Conservation (phyloP, 2,113 vertebrate genomes). For the Pituophis catenifer region DNA sequence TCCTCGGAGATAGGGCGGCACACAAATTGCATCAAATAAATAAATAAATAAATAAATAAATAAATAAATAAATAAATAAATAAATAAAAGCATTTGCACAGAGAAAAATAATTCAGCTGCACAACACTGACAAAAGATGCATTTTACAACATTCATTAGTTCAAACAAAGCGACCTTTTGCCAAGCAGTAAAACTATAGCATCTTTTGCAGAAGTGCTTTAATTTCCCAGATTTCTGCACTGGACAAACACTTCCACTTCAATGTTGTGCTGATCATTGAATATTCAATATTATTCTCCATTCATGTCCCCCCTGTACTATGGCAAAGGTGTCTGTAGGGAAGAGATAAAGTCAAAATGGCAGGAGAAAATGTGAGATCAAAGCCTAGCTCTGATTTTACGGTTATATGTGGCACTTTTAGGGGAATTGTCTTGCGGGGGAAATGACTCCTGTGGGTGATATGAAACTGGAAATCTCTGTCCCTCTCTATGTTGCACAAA, state of each 20-base stretch:
- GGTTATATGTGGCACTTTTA: background rate
- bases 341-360: background rate
- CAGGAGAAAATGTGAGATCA: background rate
- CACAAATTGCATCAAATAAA: too few species aligned
- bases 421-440: background rate
- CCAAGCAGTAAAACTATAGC: background rate
- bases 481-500: background rate
- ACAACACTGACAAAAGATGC: background rate
- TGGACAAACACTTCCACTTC: background rate
- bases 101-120: background rate
- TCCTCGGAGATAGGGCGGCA: too few species aligned
- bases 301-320: background rate
- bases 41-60: too few species aligned
- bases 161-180: background rate
- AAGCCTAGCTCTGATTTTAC: background rate
- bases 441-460: background rate
- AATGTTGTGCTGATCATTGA: background rate
- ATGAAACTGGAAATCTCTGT: background rate
- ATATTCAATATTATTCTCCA: background rate
- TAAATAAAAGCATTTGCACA: background rate
- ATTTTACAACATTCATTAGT: background rate
- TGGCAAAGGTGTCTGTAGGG: background rate
- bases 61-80: too few species aligned
- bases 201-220: background rate
- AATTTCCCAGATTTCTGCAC: background rate